Percentiles rank a stretch among this genome's conserved stretches.
Evolutionary conservation across 2,888 invertebrate genomes (phyloP).

Genomic region (Drosophila paracracens): DNA sequence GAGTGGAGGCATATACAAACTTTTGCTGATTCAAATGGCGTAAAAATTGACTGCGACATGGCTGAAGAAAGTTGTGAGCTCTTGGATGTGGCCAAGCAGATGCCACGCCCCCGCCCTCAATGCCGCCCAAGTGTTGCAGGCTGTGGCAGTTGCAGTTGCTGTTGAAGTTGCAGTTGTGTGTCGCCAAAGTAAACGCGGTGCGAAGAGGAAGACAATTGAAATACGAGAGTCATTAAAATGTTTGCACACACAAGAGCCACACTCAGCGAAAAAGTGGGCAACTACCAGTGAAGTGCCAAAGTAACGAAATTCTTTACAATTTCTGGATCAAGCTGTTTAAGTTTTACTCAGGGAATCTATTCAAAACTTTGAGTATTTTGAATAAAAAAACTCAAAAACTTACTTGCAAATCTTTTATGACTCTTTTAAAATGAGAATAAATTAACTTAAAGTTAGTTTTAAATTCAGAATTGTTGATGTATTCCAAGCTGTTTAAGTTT

Average conservation of each 20-base stretch:
- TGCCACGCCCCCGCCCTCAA: conserved; percentile 50
- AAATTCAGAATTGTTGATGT: neutral
- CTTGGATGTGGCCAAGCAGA: conserved; percentile 50
- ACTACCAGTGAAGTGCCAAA: neutral
- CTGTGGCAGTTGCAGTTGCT: conserved; percentile 26
- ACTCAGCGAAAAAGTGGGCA: neutral
- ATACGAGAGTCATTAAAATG: conserved; percentile 80
- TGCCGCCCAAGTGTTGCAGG: conserved; percentile 52
- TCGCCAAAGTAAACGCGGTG: conserved; percentile 40
- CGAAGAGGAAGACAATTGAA: conserved; percentile 66
- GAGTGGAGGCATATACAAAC: conserved; percentile 61
- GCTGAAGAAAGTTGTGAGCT: conserved; percentile 57
- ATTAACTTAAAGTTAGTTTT: neutral
- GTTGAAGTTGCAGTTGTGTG: conserved; percentile 43
- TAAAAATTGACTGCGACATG: conserved; percentile 71
- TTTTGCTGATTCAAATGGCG: conserved; percentile 75
- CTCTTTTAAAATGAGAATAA: neutral
- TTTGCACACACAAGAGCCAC: conserved; percentile 43
- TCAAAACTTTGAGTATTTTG: neutral
- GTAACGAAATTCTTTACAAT: neutral
- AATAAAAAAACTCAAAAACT: neutral
- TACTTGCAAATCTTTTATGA: neutral
- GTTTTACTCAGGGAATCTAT: neutral
- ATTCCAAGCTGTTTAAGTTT: neutral
- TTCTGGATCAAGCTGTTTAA: neutral